Evolutionary conservation across 2,113 vertebrate genomes (phyloP).

Genomic region (Syngnathus floridae): DNA sequence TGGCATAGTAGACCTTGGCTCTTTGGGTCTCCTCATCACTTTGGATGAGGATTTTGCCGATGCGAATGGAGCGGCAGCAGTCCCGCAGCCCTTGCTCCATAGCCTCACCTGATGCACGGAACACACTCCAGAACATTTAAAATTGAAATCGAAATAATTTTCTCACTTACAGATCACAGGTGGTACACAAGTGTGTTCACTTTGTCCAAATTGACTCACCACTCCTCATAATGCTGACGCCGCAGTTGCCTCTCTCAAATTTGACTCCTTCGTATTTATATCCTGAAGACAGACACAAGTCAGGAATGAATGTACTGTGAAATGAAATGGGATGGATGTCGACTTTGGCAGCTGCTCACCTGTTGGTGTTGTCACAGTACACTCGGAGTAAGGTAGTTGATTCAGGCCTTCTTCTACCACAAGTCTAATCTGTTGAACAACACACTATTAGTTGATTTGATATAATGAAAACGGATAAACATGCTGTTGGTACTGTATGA

Average conservation of each 20-base stretch:
- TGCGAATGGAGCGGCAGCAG: constrained; percentile 93
- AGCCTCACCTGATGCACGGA: constrained; percentile 77
- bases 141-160: too few species aligned
- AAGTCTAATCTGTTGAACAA: constrained; percentile 80
- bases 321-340: background rate
- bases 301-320: constrained; percentile 15
- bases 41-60: constrained; percentile 97
- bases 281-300: constrained; percentile 66
- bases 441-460: background rate
- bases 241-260: constrained; percentile 97
- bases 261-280: constrained; percentile 97
- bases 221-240: constrained; percentile 98
- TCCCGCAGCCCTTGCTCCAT: constrained; percentile 97
- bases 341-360: constrained; percentile 53
- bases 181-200: background rate
- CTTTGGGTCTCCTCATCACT: constrained; percentile 95
- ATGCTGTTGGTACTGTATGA: background rate
- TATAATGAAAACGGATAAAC: background rate
- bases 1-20: constrained; percentile 97
- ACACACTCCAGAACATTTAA: too few species aligned
- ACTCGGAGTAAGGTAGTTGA: constrained; percentile 93
- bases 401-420: constrained; percentile 98
- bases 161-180: background rate
- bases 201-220: constrained; percentile 70
- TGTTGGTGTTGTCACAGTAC: constrained; percentile 96